Percentiles rank a stretch among this genome's conserved stretches.
Evolutionary conservation across 2,888 invertebrate species (phyloP).

Genomic region (Melanostoma scalare): DNA sequence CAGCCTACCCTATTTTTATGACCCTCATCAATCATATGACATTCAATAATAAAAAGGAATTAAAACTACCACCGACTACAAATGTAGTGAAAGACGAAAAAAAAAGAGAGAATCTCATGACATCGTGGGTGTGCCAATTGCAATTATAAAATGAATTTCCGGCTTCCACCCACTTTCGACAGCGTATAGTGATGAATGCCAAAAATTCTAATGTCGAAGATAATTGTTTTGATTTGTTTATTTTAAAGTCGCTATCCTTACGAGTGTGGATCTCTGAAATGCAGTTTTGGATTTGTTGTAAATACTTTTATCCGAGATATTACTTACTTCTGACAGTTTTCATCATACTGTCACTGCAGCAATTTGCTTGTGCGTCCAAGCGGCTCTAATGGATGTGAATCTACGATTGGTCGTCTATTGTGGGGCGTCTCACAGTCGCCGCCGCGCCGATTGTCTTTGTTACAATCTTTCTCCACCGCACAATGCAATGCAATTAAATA

Average conservation of each 20-base stretch:
- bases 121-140: conserved; percentile 36
- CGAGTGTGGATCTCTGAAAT: too few relatives aligned
- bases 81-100: neutral
- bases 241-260: too few relatives aligned
- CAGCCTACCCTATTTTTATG: neutral
- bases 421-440: conserved; percentile 5
- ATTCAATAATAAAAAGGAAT: conserved; percentile 12
- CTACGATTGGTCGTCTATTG: conserved; percentile 10
- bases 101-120: conserved; percentile 4
- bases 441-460: neutral
- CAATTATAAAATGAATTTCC: conserved; percentile 56
- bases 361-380: conserved; percentile 43
- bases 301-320: neutral
- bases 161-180: conserved; percentile 34
- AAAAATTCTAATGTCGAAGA: conserved; percentile 20
- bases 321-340: conserved; percentile 3
- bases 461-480: neutral
- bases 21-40: conserved; percentile 29
- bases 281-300: neutral
- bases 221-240: neutral
- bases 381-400: conserved; percentile 41
- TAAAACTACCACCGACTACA: neutral
- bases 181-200: conserved; percentile 18
- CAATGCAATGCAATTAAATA: conserved; percentile 56
- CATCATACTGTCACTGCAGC: conserved; percentile 3